Base-by-base conservation (phyloP, 2,888 invertebrate species). In the Ashinkailepas kermadecensis region DNA sequence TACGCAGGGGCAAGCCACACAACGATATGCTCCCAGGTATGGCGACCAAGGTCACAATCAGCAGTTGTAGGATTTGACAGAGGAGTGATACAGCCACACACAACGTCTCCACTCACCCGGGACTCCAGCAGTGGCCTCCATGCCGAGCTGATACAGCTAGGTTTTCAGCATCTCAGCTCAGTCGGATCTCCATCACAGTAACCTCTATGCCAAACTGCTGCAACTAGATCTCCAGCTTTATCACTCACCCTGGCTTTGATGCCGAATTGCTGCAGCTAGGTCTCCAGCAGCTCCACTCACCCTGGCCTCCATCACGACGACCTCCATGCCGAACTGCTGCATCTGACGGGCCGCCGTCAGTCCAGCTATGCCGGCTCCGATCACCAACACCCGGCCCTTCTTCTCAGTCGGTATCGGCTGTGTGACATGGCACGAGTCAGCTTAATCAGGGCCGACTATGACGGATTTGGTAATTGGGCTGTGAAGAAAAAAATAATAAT, bases 91-190 rank as follows among this genome's bases (percentile, higher is more conserved):
- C 39, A 39, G 39, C 39, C 39, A 39, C 39, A 39, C 39, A 39
- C n/a, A n/a, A n/a, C 39, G 39, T 39, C 39, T 39, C 39, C 39
- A 85, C 87, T 83, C 85, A 89, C 89, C 85, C 90, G 86, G 9
- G 90, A 88, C 86, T 90, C 90, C 39, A 90, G 85, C 57, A 58
- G 96, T 91, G 21, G 97, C 97, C 88, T 98, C 97, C 90, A 98
- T 93, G 8, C 98, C 98, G 89, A 98, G 98, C 84, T 96, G 95
- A 85, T 94, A 93, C 85, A 99, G 98, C 85, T 96, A 93, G 0
- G 97, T 98, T 64, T 97, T 98, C 56, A 95, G 95, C 83, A 99
- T 89, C 0, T 98, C 98, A 25, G 97, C 96, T 62, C 98, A 96
- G 79, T 98, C 98, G 85, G 93, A n/a, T 39, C 39, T 39, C 39